Conservation (phyloP, 2,888 invertebrate species). For the Chydorus sphaericus region DNA sequence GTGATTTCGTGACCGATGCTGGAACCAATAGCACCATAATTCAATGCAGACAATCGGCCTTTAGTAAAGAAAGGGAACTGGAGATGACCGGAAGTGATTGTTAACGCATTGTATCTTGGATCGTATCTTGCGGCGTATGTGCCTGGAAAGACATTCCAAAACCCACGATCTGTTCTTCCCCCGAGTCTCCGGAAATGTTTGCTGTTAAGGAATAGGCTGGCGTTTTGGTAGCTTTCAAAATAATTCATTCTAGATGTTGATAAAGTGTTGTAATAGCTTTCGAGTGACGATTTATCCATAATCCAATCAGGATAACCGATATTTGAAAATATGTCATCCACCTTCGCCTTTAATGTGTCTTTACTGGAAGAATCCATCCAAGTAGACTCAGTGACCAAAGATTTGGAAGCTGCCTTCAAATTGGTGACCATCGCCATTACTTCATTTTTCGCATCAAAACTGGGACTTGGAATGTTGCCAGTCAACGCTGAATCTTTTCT, state of each 20-base stretch:
- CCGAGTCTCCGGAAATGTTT: too few species aligned
- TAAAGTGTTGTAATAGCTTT: slow-evolving; percentile 23
- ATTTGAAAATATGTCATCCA: slow-evolving; percentile 25
- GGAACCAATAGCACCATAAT: slow-evolving; percentile 79
- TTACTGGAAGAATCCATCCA: slow-evolving; percentile 29
- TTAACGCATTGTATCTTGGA: too few species aligned
- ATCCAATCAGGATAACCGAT: slow-evolving; percentile 29
- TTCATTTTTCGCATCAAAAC: too few species aligned
- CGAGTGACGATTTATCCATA: slow-evolving; percentile 25
- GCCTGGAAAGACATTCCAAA: too few species aligned
- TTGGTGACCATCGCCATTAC: slow-evolving; percentile 2
- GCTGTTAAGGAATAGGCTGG: too few species aligned
- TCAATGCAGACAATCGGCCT: slow-evolving; percentile 37
- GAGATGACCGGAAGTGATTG: slow-evolving; percentile 39
- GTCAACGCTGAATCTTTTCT: too few species aligned
- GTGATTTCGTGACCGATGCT: slow-evolving; percentile 87
- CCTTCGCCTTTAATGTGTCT: slow-evolving; percentile 26
- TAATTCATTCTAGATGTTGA: too few species aligned
- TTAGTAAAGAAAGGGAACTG: slow-evolving; percentile 37
- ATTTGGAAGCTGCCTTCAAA: slow-evolving; percentile 12
- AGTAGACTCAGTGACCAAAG: slow-evolving; percentile 18
- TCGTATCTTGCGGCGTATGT: too few species aligned
- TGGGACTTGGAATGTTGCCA: too few species aligned
- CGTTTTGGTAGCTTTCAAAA: too few species aligned
- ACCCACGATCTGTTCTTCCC: too few species aligned